phyloP scores from a whole-genome alignment of 2,797 vertebrate genomes.

The Coregonus suidteri region DNA sequence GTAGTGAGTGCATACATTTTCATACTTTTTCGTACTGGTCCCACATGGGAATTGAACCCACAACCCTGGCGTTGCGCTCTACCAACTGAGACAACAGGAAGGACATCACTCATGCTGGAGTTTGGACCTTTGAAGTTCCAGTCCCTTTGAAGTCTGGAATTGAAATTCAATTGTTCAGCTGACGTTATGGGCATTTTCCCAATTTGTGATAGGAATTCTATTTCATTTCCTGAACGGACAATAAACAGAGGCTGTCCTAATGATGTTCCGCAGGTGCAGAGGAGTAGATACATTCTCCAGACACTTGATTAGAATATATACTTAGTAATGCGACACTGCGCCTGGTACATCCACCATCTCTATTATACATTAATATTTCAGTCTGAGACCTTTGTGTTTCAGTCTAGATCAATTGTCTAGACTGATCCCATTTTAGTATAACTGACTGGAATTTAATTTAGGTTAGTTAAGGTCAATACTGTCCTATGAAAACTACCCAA shows the following conservation, averaged over 20 bases:
- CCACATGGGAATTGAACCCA: too few species aligned
- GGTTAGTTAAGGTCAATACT: neutral
- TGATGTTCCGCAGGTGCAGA: too few species aligned
- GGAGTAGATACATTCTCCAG: neutral
- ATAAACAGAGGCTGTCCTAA: neutral
- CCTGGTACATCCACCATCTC: neutral
- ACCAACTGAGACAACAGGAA: too few species aligned
- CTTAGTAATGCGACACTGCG: neutral
- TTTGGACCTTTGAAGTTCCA: neutral
- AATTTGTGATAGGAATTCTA: neutral
- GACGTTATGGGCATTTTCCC: neutral
- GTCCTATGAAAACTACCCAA: neutral
- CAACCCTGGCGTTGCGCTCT: too few species aligned
- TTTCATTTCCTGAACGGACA: neutral
- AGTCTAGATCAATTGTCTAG: neutral
- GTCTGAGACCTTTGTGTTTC: neutral
- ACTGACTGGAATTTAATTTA: neutral
- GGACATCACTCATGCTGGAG: neutral
- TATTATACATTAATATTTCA: neutral
- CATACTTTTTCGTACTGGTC: too few species aligned
- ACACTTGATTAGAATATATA: neutral
- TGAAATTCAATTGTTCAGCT: slow-evolving; percentile 43
- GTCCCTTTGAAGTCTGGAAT: slow-evolving; percentile 26
- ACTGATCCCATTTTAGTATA: neutral
- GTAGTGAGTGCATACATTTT: too few species aligned